Conservation (phyloP, 2,113 vertebrate genomes). For the Cochlearius cochlearius region DNA sequence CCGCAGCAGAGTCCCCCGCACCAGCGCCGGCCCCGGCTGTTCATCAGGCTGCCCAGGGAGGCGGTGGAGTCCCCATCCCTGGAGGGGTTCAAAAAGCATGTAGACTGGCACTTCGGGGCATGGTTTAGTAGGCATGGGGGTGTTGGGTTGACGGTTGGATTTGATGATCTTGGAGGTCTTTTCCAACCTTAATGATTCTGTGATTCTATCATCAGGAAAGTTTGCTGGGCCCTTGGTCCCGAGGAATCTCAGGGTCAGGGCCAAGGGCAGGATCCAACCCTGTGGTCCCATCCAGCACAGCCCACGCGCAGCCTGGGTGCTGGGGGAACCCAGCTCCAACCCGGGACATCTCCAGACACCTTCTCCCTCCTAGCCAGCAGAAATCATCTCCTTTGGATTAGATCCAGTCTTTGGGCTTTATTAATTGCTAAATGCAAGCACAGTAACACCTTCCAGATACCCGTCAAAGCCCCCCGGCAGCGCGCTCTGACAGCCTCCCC, state of each 20-base stretch:
- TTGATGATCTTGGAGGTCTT: no score
- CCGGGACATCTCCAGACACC: accelerated
- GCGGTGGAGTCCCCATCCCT: no score
- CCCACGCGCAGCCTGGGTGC: no score
- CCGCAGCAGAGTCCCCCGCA: neutral
- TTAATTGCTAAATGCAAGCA: neutral
- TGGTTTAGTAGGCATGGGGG: no score
- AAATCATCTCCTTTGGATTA: neutral
- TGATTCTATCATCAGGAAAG: neutral
- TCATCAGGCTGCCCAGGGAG: neutral
- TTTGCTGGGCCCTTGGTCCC: neutral
- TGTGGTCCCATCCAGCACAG: neutral
- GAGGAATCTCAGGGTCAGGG: neutral
- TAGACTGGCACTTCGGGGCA: no score
- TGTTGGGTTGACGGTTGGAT: no score
- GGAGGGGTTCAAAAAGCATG: no score
- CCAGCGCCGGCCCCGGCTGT: neutral
- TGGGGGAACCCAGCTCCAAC: neutral
- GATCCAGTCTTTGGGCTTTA: neutral
- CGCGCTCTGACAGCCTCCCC: neutral
- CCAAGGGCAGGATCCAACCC: neutral
- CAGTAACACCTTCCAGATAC: neutral
- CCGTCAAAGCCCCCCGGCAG: neutral
- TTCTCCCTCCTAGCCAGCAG: neutral
- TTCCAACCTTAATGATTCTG: no score